A percentile compares a stretch with the other conserved stretches of the same genome.
Conservation (phyloP, 1,140 invertebrate species). For the Neotoxoptera formosana region DNA sequence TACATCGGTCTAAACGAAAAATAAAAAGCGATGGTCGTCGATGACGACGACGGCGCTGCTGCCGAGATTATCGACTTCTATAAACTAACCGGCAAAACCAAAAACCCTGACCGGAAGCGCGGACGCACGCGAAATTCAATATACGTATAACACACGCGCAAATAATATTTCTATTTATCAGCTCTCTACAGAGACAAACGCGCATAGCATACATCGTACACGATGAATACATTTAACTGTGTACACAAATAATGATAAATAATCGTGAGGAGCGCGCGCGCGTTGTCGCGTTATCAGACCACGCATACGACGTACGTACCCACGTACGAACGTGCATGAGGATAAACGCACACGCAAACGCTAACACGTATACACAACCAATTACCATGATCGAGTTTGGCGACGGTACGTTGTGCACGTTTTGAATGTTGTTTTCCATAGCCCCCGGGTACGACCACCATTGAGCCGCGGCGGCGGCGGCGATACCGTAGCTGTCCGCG, state of each 20-base stretch:
- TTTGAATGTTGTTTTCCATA: constrained; percentile 58
- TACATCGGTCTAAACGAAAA: background rate
- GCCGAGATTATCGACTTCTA: background rate
- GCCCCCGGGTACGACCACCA: constrained; percentile 67
- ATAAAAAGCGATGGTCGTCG: background rate
- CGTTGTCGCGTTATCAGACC: constrained; percentile 31
- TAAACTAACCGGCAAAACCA: background rate
- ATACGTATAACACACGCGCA: background rate
- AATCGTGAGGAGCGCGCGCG: background rate
- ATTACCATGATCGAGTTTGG: constrained; percentile 55
- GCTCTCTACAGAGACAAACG: background rate
- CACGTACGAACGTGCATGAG: background rate
- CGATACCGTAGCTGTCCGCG: constrained; percentile 62
- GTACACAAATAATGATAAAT: background rate
- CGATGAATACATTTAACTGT: background rate
- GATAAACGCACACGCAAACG: background rate
- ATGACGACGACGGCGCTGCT: background rate
- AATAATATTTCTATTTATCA: background rate
- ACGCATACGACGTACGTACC: background rate
- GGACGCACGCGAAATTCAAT: background rate
- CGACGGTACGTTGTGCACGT: constrained; percentile 56
- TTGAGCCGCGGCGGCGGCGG: constrained; percentile 69
- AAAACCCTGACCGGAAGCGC: background rate
- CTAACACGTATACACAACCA: background rate
- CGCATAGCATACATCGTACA: background rate